Evolutionary conservation across 2,113 vertebrate species (phyloP).

Genomic region (Caloenas nicobarica): DNA sequence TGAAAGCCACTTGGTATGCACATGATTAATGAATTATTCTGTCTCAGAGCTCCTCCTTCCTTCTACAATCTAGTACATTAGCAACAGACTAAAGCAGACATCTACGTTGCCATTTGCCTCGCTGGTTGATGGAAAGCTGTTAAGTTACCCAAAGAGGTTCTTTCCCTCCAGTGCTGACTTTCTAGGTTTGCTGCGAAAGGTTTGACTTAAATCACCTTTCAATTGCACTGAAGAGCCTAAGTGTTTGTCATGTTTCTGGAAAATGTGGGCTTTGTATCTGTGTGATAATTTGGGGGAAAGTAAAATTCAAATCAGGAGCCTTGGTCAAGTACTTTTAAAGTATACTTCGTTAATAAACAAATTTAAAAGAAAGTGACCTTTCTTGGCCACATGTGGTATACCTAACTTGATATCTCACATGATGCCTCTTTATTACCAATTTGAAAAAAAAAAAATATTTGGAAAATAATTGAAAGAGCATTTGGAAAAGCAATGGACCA

Average conservation of each 20-base stretch:
- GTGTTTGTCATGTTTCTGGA: not conserved
- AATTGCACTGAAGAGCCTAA: not conserved
- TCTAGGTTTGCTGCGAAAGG: not conserved
- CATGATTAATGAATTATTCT: not conserved
- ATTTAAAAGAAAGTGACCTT: not conserved
- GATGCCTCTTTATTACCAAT: not conserved
- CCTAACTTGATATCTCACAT: not conserved
- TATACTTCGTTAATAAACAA: not conserved
- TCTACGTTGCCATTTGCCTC: not conserved
- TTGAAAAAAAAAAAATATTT: not conserved
- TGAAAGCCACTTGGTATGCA: not conserved
- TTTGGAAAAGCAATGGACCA: not conserved
- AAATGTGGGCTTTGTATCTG: not conserved
- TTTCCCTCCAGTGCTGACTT: not conserved
- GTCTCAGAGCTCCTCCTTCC: not conserved
- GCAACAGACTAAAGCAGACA: not conserved
- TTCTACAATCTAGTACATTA: not conserved
- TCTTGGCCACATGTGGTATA: not conserved
- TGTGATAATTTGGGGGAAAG: not conserved
- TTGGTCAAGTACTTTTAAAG: not conserved
- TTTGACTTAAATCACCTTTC: not conserved
- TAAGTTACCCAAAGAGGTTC: not conserved
- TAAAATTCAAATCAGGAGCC: not conserved
- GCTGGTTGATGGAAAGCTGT: not conserved
- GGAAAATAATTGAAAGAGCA: no score